Base-by-base conservation (phyloP, 2,888 invertebrate genomes). In the Heliconius sara region DNA sequence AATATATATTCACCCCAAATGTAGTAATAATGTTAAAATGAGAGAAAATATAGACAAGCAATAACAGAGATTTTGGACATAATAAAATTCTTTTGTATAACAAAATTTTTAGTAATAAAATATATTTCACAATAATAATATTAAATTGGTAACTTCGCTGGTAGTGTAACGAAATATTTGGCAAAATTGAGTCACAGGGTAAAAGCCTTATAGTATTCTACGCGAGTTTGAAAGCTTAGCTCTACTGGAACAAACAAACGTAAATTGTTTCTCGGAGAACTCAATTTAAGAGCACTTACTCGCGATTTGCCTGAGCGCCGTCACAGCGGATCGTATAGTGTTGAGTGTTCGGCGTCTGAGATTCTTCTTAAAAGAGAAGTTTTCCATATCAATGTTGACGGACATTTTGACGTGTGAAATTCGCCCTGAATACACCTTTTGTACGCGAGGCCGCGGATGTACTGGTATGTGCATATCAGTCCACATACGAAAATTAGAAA, bases 381-480 rank as follows among this genome's bases (percentile, higher is more conserved):
- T 92, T 83, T 94, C 91, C 93, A 95, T 92, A 82, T 94, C 95
- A 79, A 94, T 92, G 81, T 92, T 91, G 86, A 92, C 93, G 60
- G 93, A 94, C 93, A 93, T 80, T 85, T 86, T 87, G 83, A 83
- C 84, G 84, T 86, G 84, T 78, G 87, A 86, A 68, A 71, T 73
- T 76, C 80, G 77, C 72, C 75, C 80, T 72, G 83, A 84, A 84
- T 84, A 84, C 86, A 92, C 93, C 91, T 92, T 90, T 92, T 92
- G 92, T 93, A 89, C 88, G 89, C 88, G 88, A 86, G 87, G 91
- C 90, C 87, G 88, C 87, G 90, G 91, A 90, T 91, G 91, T 86
- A 94, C 95, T 95, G 93, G 91, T 91, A 89, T 91, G 93, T 92
- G 92, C 93, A 94, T 91, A 91, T 92, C 92, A 90, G 89, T 88